Conservation (phyloP, 2,888 invertebrate genomes). For the Colostygia pectinataria region DNA sequence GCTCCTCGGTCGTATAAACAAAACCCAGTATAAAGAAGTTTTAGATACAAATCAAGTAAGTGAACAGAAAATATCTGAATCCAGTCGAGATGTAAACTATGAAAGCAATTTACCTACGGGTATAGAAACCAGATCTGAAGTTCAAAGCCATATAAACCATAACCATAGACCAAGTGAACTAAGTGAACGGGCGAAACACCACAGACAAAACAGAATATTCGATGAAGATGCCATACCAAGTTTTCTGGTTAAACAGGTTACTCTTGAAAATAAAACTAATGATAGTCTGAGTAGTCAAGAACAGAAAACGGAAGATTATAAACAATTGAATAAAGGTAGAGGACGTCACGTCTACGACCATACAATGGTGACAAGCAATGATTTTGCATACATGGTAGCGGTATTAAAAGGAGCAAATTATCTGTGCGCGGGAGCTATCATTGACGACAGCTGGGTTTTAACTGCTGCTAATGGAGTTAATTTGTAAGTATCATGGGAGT, state of each 20-base stretch:
- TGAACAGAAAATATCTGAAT: neutral
- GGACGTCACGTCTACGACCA: slow-evolving; percentile 38
- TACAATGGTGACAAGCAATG: slow-evolving; percentile 46
- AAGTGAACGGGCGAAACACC: too few relatives aligned
- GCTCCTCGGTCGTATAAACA: neutral
- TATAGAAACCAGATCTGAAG: neutral
- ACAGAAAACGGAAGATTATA: too few relatives aligned
- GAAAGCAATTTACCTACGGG: neutral
- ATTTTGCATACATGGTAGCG: slow-evolving; percentile 65
- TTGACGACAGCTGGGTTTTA: slow-evolving; percentile 64
- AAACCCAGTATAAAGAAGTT: neutral
- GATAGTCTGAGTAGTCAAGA: too few relatives aligned
- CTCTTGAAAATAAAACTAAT: neutral
- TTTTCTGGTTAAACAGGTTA: neutral
- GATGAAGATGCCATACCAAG: too few relatives aligned
- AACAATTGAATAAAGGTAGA: too few relatives aligned
- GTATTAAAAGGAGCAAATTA: slow-evolving; percentile 57
- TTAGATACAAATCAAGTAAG: neutral
- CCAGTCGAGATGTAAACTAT: too few relatives aligned
- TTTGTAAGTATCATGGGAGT: slow-evolving; percentile 9
- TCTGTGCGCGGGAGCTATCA: slow-evolving; percentile 62
- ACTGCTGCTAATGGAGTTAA: slow-evolving; percentile 60
- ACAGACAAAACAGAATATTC: neutral
- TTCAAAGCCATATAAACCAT: too few relatives aligned
- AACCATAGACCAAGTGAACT: too few relatives aligned